Conservation (phyloP, 2,888 invertebrate species). For the Drosophila lacicola region DNA sequence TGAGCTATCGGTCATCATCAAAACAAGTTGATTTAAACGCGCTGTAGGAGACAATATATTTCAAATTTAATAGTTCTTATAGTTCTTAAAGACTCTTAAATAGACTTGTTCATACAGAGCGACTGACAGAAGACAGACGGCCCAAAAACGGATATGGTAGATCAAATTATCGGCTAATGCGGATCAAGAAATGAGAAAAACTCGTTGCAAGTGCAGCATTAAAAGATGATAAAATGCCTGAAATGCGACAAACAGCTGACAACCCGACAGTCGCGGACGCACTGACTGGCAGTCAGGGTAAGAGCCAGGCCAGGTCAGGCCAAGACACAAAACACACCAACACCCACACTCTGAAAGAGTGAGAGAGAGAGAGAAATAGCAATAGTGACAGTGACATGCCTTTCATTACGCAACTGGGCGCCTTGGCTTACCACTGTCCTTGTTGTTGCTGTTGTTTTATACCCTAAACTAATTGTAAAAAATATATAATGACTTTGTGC, state of each 20-base stretch:
- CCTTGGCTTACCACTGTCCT: background rate
- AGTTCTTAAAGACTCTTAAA: too few relatives aligned
- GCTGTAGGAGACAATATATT: too few relatives aligned
- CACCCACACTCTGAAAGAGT: background rate
- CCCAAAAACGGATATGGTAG: too few relatives aligned
- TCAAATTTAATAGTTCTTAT: too few relatives aligned
- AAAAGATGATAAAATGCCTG: conserved; percentile 62
- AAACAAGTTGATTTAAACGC: too few relatives aligned
- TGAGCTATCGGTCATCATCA: too few relatives aligned
- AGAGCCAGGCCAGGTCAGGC: conserved; percentile 14
- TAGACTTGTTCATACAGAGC: too few relatives aligned
- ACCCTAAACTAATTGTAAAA: too few relatives aligned
- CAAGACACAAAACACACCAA: background rate
- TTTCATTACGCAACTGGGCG: conserved; percentile 68
- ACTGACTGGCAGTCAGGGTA: conserved; percentile 11
- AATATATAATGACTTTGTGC: too few relatives aligned
- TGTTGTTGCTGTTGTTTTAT: conserved; percentile 11
- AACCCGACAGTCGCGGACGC: conserved; percentile 62
- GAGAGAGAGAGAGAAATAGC: conserved; percentile 4
- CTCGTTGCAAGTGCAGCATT: conserved; percentile 18
- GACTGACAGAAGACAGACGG: too few relatives aligned
- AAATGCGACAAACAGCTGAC: conserved; percentile 76
- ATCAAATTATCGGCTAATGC: too few relatives aligned
- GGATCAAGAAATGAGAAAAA: conserved; percentile 12
- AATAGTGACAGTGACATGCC: conserved; percentile 50